phyloP scores from a whole-genome alignment of 2,888 invertebrate species.

The Dichetophora obliterata region DNA sequence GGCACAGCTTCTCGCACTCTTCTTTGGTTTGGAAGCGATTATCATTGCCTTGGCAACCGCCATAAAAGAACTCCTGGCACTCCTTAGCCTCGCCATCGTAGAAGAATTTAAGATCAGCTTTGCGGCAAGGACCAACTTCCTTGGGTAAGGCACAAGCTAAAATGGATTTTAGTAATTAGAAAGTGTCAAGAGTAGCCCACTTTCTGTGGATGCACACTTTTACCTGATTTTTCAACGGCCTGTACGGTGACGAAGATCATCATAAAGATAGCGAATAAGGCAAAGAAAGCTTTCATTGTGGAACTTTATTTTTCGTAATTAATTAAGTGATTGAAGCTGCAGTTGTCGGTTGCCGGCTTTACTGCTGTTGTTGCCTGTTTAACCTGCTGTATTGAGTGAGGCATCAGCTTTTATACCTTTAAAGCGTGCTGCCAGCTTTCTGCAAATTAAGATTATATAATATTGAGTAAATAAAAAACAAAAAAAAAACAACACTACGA shows the following conservation, averaged over 20 bases:
- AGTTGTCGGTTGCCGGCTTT: not conserved
- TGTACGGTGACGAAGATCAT: conserved; percentile 40
- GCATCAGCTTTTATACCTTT: conserved; percentile 27
- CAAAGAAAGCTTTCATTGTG: conserved; percentile 22
- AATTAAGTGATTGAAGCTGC: not conserved
- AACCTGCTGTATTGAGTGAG: not conserved
- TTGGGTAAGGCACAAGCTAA: conserved; percentile 52
- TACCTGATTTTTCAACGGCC: conserved; percentile 50
- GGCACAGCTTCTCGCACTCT: conserved; percentile 52
- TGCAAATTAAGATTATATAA: not conserved
- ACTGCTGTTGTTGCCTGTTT: not conserved
- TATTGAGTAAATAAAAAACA: not conserved
- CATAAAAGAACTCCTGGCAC: conserved; percentile 55
- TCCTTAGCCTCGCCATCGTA: conserved; percentile 50
- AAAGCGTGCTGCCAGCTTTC: not conserved
- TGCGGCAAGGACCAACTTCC: conserved; percentile 54
- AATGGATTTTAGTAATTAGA: not conserved
- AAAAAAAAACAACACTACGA: no score
- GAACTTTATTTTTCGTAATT: not conserved
- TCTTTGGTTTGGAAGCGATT: conserved; percentile 52
- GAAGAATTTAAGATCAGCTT: conserved; percentile 46
- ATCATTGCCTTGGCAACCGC: conserved; percentile 56
- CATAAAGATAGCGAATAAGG: conserved; percentile 8
- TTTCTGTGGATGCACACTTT: not conserved
- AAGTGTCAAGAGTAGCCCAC: no score